These are phyloP conservation scores for Linyphia triangularis DNA, from an alignment of 2,888 invertebrate species.

Conservation along the genomic window DNA sequence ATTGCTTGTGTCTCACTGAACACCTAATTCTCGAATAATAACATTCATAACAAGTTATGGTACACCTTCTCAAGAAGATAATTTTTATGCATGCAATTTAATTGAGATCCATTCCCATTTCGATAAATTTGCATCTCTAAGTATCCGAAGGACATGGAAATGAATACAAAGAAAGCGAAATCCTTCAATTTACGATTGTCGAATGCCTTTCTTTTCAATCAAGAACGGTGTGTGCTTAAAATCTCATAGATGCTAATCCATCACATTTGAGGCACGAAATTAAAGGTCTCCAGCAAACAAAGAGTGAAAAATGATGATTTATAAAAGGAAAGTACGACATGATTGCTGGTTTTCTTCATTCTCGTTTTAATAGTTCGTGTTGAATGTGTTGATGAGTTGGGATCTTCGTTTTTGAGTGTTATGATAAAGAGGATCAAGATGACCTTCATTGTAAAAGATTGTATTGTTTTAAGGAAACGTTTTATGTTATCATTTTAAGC, in stretches of 20 bases:
- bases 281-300: not conserved
- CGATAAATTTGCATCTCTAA: slow-evolving; percentile 1
- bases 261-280: not conserved
- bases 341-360: not conserved
- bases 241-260: not conserved
- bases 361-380: no score
- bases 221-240: not conserved
- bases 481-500: not conserved
- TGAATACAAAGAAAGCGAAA: not conserved
- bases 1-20: no score
- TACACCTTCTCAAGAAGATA: no score
- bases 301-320: slow-evolving; percentile 4
- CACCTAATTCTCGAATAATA: no score
- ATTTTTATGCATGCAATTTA: slow-evolving; percentile 8
- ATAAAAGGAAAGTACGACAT: not conserved
- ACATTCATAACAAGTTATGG: no score
- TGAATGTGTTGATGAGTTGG: not conserved
- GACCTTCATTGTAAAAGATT: not conserved
- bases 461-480: not conserved
- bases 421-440: not conserved
- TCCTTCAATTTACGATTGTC: slow-evolving; percentile 12
- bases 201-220: not conserved
- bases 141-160: not conserved
- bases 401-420: not conserved
- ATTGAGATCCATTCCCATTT: slow-evolving; percentile 7